Conservation (phyloP, 2,113 vertebrate species). For the Hippocampus guttulatus region DNA sequence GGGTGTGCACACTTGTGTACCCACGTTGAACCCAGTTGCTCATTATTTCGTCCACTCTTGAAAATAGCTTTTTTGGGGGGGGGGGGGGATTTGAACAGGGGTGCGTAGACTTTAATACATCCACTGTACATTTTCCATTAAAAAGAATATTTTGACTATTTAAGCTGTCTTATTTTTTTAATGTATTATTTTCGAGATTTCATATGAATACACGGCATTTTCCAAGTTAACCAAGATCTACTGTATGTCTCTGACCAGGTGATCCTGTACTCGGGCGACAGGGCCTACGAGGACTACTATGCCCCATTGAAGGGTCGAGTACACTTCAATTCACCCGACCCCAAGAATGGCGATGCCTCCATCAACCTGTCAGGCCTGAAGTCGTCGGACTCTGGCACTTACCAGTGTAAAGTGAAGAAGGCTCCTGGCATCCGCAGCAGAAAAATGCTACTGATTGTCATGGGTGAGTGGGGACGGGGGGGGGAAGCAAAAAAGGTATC, state of each 20-base stretch:
- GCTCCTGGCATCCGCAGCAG: conserved; percentile 81
- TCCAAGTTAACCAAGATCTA: neutral
- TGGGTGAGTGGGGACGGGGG: conserved; percentile 83
- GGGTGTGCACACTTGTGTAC: too few relatives aligned
- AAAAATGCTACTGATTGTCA: conserved; percentile 84
- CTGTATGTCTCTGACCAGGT: conserved; percentile 67
- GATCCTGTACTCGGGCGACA: conserved; percentile 84
- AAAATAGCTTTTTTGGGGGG: too few relatives aligned
- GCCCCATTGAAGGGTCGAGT: conserved; percentile 75
- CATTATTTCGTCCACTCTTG: too few relatives aligned
- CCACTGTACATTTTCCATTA: conserved; percentile 1
- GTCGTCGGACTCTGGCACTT: conserved; percentile 81
- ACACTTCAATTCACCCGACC: conserved; percentile 80
- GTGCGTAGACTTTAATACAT: conserved; percentile 2
- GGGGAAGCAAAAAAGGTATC: neutral
- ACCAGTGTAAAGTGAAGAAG: conserved; percentile 96
- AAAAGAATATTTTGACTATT: neutral
- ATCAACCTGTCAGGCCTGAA: conserved; percentile 82
- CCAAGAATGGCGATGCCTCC: conserved; percentile 85
- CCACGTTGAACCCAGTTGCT: too few relatives aligned
- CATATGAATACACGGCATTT: neutral
- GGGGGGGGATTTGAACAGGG: too few relatives aligned
- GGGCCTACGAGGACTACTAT: conserved; percentile 78
- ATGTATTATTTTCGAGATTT: neutral
- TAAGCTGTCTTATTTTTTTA: neutral